Evolutionary conservation across 64 coral and sea anemone species (phyloP).

Genomic region (Porites lutea): DNA sequence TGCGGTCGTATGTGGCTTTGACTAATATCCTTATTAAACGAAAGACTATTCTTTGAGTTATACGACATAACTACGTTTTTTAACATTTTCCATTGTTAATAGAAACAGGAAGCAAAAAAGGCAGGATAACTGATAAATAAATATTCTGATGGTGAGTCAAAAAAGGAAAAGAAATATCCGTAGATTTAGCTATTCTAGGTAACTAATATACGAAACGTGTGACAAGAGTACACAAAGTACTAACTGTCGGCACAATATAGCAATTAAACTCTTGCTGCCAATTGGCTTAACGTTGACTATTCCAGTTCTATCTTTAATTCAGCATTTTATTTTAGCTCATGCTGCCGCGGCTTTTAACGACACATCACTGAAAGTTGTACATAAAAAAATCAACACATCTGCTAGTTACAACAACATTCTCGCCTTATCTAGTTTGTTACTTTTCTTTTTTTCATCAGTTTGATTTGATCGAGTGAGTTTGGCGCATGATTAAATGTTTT

Average conservation of each 20-base stretch:
- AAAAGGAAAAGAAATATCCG: not conserved
- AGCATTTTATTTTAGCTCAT: too few species aligned
- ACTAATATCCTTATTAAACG: slow-evolving; percentile 1
- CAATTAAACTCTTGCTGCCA: not conserved
- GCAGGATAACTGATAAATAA: not conserved
- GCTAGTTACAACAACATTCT: too few species aligned
- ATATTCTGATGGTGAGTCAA: not conserved
- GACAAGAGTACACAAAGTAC: not conserved
- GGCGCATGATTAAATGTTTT: too few species aligned
- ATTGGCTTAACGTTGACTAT: not conserved
- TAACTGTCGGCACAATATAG: not conserved
- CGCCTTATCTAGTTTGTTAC: too few species aligned
- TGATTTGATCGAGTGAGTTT: too few species aligned
- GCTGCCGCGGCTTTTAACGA: too few species aligned
- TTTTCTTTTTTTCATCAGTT: too few species aligned
- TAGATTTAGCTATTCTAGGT: not conserved
- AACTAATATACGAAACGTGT: not conserved
- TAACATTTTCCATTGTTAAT: slow-evolving; percentile 3
- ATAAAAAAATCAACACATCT: too few species aligned
- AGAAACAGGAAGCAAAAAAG: not conserved
- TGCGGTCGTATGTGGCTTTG: not conserved
- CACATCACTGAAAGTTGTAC: too few species aligned
- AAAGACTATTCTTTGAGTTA: not conserved
- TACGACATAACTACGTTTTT: not conserved
- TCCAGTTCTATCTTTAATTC: too few species aligned